A percentile compares a stretch with the other conserved stretches of the same genome.
Evolutionary conservation across 2,888 invertebrate genomes (phyloP).

Genomic region (Cryptophagus acutangulus): DNA sequence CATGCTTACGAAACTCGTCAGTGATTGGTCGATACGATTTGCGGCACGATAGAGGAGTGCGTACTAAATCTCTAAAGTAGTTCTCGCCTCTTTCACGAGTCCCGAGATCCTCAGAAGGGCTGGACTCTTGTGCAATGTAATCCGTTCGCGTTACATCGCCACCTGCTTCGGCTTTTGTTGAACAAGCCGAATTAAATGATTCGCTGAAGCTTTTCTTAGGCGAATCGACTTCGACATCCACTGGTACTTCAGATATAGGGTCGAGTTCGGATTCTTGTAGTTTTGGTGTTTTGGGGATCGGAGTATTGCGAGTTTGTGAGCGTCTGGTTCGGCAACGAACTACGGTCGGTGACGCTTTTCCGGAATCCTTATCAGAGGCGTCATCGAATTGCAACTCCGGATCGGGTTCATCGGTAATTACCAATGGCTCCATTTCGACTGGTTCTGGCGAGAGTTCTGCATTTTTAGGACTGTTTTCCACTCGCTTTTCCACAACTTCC

Average conservation of each 20-base stretch:
- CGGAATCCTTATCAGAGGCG: conserved; percentile 37
- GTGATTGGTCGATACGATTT: conserved; percentile 30
- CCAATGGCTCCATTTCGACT: conserved; percentile 38
- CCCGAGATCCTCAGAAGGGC: conserved; percentile 17
- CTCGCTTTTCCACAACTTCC: conserved; percentile 13
- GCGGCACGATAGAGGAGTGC: conserved; percentile 32
- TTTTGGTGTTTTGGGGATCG: conserved; percentile 35
- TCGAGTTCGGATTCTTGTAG: conserved; percentile 4
- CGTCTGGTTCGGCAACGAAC: neutral
- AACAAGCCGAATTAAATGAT: conserved; percentile 30
- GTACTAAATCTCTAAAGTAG: no score
- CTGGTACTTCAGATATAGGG: conserved; percentile 2
- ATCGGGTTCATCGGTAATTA: conserved; percentile 37
- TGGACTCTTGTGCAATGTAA: conserved; percentile 21
- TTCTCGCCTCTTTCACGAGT: conserved; percentile 33
- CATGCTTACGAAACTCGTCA: conserved; percentile 29
- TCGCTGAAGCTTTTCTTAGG: conserved; percentile 15
- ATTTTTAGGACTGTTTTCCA: neutral
- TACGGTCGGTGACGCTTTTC: conserved; percentile 38
- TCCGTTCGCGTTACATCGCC: conserved; percentile 38
- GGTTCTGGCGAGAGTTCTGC: neutral
- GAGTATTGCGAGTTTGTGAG: conserved; percentile 33
- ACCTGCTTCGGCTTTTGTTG: conserved; percentile 37
- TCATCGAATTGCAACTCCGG: conserved; percentile 43
- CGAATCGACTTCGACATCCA: conserved; percentile 17